phyloP scores from a whole-genome alignment of 2,113 vertebrate genomes.

The Elephas maximus region DNA sequence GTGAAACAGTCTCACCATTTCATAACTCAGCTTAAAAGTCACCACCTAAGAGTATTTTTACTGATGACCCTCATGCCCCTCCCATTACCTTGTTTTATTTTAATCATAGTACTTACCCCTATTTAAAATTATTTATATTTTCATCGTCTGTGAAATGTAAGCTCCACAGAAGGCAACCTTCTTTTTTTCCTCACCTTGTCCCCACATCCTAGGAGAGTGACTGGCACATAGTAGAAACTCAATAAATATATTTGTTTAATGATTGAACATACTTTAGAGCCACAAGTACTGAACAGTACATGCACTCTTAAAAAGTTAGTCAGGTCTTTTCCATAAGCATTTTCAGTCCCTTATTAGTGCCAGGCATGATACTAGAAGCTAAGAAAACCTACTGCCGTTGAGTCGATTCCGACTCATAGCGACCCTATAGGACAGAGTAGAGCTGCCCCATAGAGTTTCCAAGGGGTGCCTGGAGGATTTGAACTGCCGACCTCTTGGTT shows the following conservation, averaged over 20 bases:
- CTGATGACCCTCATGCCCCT: background rate
- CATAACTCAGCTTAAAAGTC: background rate
- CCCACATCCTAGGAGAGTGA: background rate
- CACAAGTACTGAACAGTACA: background rate
- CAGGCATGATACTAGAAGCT: background rate
- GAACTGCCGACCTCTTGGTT: too few species aligned
- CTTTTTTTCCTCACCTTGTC: background rate
- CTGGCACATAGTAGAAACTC: background rate
- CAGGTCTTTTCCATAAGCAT: background rate
- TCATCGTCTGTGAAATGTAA: background rate
- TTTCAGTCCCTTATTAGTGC: background rate
- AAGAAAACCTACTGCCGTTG: background rate
- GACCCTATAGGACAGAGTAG: too few species aligned
- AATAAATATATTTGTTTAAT: background rate
- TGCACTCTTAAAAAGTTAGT: background rate
- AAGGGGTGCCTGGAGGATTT: too few species aligned
- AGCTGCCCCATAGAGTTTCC: too few species aligned
- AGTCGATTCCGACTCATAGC: too few species aligned
- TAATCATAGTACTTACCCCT: background rate
- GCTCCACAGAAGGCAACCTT: background rate
- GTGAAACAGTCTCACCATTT: background rate
- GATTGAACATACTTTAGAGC: background rate
- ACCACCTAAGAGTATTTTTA: background rate
- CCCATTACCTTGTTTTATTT: background rate
- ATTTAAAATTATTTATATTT: slow-evolving; percentile 10